Percentiles rank a stretch among this genome's conserved stretches.
phyloP scores from a whole-genome alignment of 1,140 invertebrate genomes.

The Ladona fulva region DNA sequence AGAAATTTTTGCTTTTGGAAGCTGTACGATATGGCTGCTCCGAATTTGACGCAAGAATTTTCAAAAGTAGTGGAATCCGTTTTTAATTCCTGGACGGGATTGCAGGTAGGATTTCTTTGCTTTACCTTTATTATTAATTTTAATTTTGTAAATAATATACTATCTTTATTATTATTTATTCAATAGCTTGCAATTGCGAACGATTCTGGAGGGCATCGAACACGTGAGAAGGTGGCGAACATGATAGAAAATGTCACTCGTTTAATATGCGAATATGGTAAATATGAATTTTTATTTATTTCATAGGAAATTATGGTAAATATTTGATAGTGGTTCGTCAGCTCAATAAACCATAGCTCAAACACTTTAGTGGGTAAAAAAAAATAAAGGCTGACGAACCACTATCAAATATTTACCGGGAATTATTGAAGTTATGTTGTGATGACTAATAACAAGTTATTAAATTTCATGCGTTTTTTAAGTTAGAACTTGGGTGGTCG shows the following conservation, averaged over 20 bases:
- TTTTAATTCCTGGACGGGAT: not conserved
- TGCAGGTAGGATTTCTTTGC: not conserved
- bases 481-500: too few relatives aligned
- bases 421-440: too few relatives aligned
- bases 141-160: not conserved
- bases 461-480: too few relatives aligned
- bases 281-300: not conserved
- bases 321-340: too few relatives aligned
- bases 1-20: too few relatives aligned
- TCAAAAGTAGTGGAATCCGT: not conserved
- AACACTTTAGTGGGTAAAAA: too few relatives aligned
- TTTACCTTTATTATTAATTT: not conserved
- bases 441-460: too few relatives aligned
- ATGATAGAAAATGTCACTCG: not conserved
- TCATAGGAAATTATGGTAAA: too few relatives aligned
- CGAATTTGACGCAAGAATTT: not conserved
- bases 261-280: not conserved
- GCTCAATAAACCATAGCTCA: too few relatives aligned
- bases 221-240: not conserved
- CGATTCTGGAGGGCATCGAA: not conserved
- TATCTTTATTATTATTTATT: not conserved
- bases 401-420: too few relatives aligned
- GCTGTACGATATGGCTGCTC: not conserved
- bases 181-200: not conserved
- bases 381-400: too few relatives aligned